phyloP scores from a whole-genome alignment of 2,888 invertebrate genomes.

The Drosophila rellima region DNA sequence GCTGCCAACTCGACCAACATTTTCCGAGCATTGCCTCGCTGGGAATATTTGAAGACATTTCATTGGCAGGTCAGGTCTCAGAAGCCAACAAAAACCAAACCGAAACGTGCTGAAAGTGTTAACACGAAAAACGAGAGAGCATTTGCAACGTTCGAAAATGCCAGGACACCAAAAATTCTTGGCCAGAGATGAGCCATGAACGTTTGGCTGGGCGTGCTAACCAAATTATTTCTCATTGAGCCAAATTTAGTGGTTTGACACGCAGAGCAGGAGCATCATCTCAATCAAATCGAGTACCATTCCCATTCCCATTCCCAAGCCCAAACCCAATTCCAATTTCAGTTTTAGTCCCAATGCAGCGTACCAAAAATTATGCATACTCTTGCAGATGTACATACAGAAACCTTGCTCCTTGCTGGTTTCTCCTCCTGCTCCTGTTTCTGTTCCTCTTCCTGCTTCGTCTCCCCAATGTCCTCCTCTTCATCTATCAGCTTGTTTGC shows the following conservation, averaged over 20 bases:
- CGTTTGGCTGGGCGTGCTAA: conserved; percentile 51
- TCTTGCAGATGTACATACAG: conserved; percentile 32
- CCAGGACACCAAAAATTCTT: conserved; percentile 28
- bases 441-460: conserved; percentile 1
- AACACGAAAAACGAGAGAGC: conserved; percentile 16
- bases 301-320: conserved; percentile 10
- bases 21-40: not conserved
- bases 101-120: conserved; percentile 54
- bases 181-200: conserved; percentile 31
- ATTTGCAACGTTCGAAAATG: conserved; percentile 29
- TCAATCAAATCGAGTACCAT: conserved; percentile 30
- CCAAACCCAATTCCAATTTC: not conserved
- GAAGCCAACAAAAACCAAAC: conserved; percentile 31
- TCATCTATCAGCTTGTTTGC: conserved; percentile 18
- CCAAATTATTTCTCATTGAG: conserved; percentile 70
- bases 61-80: conserved; percentile 50
- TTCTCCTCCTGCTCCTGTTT: not conserved
- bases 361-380: conserved; percentile 46
- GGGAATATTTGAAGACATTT: conserved; percentile 43
- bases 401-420: not conserved
- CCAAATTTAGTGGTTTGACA: conserved; percentile 55
- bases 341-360: conserved; percentile 22
- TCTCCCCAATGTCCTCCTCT: not conserved
- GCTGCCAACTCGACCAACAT: no score
- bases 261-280: conserved; percentile 27